A percentile compares a stretch with the other conserved stretches of the same genome.
phyloP scores from a whole-genome alignment of 2,888 invertebrate genomes.

The Oligia strigilis region DNA sequence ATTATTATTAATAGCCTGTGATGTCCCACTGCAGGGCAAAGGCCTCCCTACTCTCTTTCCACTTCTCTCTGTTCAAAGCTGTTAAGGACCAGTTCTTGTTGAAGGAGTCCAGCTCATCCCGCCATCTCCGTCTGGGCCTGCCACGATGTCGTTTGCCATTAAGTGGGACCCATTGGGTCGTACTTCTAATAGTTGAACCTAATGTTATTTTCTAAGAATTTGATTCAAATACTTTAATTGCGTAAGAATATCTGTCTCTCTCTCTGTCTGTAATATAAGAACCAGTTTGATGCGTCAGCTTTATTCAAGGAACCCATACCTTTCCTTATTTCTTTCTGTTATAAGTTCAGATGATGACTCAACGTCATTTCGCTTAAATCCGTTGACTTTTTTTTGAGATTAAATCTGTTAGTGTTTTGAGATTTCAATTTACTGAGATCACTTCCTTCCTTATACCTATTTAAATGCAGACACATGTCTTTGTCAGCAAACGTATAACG shows the following conservation, averaged over 20 bases:
- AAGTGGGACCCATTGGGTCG: too few relatives aligned
- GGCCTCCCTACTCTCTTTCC: too few relatives aligned
- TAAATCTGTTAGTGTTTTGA: neutral
- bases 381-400: neutral
- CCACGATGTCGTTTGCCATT: too few relatives aligned
- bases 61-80: too few relatives aligned
- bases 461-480: neutral
- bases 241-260: neutral
- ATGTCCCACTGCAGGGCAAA: too few relatives aligned
- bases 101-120: too few relatives aligned
- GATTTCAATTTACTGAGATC: neutral
- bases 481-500: slow-evolving; percentile 8
- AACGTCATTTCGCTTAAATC: neutral
- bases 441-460: slow-evolving; percentile 3
- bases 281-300: slow-evolving; percentile 25
- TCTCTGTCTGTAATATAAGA: neutral
- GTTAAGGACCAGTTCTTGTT: too few relatives aligned
- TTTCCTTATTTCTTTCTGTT: neutral
- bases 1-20: too few relatives aligned
- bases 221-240: neutral
- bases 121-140: too few relatives aligned
- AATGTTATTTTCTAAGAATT: neutral
- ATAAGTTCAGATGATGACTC: neutral
- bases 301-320: neutral
- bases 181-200: neutral